A percentile compares a stretch with the other conserved stretches of the same genome.
These are phyloP conservation scores for Axea sp. DNA, from an alignment of 2,888 invertebrate species.

Conservation along the genomic window DNA sequence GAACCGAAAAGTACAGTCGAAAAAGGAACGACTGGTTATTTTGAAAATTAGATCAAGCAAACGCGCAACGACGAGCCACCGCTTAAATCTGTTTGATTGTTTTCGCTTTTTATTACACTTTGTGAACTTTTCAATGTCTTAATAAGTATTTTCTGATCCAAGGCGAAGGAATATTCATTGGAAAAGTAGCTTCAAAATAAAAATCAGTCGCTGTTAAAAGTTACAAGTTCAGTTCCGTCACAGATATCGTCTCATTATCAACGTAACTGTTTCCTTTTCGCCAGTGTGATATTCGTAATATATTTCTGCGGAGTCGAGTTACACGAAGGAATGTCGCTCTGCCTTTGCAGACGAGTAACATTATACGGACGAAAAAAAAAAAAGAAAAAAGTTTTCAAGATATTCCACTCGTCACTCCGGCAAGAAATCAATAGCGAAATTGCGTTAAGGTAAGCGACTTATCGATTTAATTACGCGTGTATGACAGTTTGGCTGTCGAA, in stretches of 20 bases:
- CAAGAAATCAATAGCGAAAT: conserved; percentile 15
- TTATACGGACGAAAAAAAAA: conserved; percentile 16
- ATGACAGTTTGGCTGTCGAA: conserved; percentile 13
- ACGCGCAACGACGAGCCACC: too few species aligned
- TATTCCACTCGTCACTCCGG: conserved; percentile 8
- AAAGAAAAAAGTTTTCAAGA: conserved; percentile 1
- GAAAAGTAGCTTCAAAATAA: too few species aligned
- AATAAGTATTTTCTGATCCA: too few species aligned
- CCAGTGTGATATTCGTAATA: conserved; percentile 19
- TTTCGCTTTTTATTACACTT: too few species aligned
- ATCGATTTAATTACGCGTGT: conserved; percentile 41
- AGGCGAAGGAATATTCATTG: too few species aligned
- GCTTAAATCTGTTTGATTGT: too few species aligned
- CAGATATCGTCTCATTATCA: conserved; percentile 12
- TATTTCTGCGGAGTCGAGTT: conserved; percentile 43
- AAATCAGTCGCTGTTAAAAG: too few species aligned
- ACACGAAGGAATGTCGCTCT: conserved; percentile 38
- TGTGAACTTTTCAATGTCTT: too few species aligned
- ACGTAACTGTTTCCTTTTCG: conserved; percentile 5
- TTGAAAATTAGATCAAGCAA: too few species aligned
- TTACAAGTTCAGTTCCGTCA: too few species aligned
- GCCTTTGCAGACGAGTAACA: conserved; percentile 25
- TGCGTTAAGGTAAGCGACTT: conserved; percentile 34
- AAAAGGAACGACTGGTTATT: too few species aligned
- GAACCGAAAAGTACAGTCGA: too few species aligned